Conservation (phyloP, 2,888 invertebrate genomes). For the Dryobotodes eremita region DNA sequence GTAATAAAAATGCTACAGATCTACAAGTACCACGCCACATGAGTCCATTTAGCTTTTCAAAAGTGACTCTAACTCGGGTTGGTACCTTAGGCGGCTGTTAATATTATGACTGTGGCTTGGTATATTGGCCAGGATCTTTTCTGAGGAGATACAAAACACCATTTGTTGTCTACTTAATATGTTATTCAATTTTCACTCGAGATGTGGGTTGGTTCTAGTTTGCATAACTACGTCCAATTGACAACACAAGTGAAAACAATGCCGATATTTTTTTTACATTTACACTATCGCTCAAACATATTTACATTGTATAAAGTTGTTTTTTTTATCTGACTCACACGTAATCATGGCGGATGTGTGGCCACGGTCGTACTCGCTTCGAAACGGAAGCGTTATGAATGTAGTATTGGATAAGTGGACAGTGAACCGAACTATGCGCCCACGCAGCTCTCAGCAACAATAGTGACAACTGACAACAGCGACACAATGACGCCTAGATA, state of each 20-base stretch:
- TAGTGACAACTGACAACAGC: constrained; percentile 48
- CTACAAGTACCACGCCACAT: too few species aligned
- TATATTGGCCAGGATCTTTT: too few species aligned
- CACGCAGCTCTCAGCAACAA: constrained; percentile 68
- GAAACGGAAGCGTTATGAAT: constrained; percentile 80
- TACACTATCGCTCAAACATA: constrained; percentile 56
- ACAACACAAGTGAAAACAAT: constrained; percentile 18
- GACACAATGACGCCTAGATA: constrained; percentile 53
- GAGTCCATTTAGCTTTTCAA: too few species aligned
- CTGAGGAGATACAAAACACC: too few species aligned
- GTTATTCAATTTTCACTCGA: too few species aligned
- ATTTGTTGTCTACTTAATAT: too few species aligned
- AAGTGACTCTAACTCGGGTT: too few species aligned
- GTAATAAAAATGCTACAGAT: too few species aligned
- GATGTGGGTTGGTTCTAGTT: too few species aligned
- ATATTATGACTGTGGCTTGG: too few species aligned
- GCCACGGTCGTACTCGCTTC: constrained; percentile 68
- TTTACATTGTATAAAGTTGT: constrained; percentile 44
- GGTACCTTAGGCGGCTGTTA: too few species aligned
- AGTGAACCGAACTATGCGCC: constrained; percentile 79
- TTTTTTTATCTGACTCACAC: constrained; percentile 68
- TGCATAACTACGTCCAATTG: too few species aligned
- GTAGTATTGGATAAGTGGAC: constrained; percentile 84
- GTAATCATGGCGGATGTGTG: constrained; percentile 84
- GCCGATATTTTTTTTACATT: constrained; percentile 15